Conservation (phyloP, 2,797 vertebrate species). For the Gobionotothen gibberifrons region DNA sequence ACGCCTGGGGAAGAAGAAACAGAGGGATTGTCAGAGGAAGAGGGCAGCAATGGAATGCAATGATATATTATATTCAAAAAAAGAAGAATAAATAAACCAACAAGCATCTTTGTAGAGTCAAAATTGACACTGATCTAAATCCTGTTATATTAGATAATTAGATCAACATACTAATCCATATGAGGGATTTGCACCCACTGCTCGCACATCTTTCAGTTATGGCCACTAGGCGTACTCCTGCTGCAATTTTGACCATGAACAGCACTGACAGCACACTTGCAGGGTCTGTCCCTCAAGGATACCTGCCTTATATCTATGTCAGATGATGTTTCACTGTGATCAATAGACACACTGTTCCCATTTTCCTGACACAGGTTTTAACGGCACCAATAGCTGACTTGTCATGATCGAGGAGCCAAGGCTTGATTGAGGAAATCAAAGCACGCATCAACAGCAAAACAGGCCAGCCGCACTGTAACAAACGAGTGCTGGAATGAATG, state of each 20-base stretch:
- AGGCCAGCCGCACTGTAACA: neutral
- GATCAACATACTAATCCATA: constrained; percentile 32
- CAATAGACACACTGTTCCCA: constrained; percentile 83
- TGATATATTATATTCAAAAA: neutral
- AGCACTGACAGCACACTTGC: constrained; percentile 23
- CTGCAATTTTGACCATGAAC: constrained; percentile 22
- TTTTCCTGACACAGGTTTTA: constrained; percentile 86
- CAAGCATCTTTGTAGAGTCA: constrained; percentile 14
- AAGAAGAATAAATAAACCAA: neutral
- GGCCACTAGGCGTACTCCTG: constrained; percentile 29
- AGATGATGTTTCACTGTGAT: constrained; percentile 83
- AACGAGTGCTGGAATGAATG: neutral
- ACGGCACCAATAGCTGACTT: constrained; percentile 68
- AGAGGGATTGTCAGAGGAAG: constrained; percentile 9
- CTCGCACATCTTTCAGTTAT: constrained; percentile 2
- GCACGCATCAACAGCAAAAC: constrained; percentile 67
- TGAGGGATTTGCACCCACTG: constrained; percentile 26
- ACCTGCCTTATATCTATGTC: constrained; percentile 46
- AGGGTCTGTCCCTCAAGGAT: constrained; percentile 50
- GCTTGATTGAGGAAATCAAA: constrained; percentile 75
- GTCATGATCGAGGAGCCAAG: constrained; percentile 71
- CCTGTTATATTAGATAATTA: constrained; percentile 30
- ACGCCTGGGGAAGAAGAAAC: constrained; percentile 84
- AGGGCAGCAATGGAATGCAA: neutral
- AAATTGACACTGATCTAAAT: constrained; percentile 47